Evolutionary conservation across 2,797 vertebrate species (phyloP), one percentile per base, ranked within the genome.

Genomic region (Falco biarmicus): DNA sequence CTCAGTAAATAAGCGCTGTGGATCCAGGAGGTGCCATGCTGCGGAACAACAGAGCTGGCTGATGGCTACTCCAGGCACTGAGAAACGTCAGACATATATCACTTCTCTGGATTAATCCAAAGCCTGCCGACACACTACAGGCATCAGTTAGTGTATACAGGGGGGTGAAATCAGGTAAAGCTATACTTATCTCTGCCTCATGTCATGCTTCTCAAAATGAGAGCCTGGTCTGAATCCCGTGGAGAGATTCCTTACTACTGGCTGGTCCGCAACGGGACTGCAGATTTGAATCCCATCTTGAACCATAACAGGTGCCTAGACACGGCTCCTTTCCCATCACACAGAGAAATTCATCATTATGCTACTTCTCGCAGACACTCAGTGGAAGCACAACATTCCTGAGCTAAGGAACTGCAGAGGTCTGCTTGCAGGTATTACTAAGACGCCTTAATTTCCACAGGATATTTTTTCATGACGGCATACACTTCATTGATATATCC

Each of bases 81-180:
- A 60, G 28, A 47, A 11, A 25, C 2, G 1, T 53, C 7, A 7
- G 29, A 21, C 5, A 2, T 48, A 53, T 45, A 59, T 75, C 12
- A 56, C 34, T 37, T 2, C 9, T 59, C 41, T 28, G 39, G 34
- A 9, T 65, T 73, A 56, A 65, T n/a, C 43, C 47, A 85, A 87
- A 84, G 29, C 56, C n/a, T 51, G 16, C 19, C 13, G 47, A 61
- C 13, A n/a, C 89, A 50, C 45, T 28, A 32, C 32, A 90, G 61
- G 31, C 31, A 18, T 60, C 10, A 66, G 16, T 47, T 39, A 57
- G 14, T 32, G 31, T 10, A 13, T 5, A 12, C 0, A 1, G 1
- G 9, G 14, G 13, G 29, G 22, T 57, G 41, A 89, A 80, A 81
- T 57, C 37, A 68, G 47, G 43, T 71, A 39, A 89, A 89, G 45